Percentiles rank a stretch among this genome's conserved stretches.
These are phyloP conservation scores for Odontothrips loti DNA, from an alignment of 2,888 invertebrate species.

Conservation along the genomic window DNA sequence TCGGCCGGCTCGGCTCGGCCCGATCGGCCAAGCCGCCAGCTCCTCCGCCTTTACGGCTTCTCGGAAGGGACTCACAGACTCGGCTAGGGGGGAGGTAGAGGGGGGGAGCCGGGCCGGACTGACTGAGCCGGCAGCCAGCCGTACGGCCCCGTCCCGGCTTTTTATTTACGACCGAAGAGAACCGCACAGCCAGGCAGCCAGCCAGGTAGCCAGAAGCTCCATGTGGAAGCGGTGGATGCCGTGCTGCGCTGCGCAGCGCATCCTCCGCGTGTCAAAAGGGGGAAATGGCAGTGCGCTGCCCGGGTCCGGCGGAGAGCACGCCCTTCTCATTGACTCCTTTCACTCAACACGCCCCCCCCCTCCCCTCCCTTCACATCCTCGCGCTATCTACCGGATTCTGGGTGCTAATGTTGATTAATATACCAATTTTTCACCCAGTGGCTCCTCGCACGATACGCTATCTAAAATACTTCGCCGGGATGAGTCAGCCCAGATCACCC, in stretches of 20 bases:
- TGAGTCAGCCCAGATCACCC: no score
- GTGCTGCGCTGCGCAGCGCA: not conserved
- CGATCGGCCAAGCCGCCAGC: not conserved
- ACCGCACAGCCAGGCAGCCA: not conserved
- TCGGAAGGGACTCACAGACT: conserved; percentile 1
- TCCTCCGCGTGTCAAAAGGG: not conserved
- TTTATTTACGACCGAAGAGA: no score
- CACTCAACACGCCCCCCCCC: not conserved
- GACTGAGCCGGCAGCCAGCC: not conserved
- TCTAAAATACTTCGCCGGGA: no score
- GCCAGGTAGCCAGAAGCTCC: not conserved
- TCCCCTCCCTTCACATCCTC: not conserved
- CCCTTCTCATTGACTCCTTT: no score
- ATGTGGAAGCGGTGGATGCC: not conserved
- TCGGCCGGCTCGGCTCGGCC: not conserved
- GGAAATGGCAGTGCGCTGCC: not conserved
- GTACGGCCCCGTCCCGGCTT: not conserved
- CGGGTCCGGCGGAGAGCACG: no score
- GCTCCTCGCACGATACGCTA: no score
- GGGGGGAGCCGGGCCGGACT: not conserved
- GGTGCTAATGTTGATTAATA: no score
- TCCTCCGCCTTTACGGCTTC: conserved; percentile 1
- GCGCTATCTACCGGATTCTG: no score
- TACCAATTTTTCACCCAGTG: no score
- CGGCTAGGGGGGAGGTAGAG: not conserved